These are phyloP conservation scores for Ambastaia sidthimunki DNA, from an alignment of 2,797 vertebrate species.

Conservation along the genomic window DNA sequence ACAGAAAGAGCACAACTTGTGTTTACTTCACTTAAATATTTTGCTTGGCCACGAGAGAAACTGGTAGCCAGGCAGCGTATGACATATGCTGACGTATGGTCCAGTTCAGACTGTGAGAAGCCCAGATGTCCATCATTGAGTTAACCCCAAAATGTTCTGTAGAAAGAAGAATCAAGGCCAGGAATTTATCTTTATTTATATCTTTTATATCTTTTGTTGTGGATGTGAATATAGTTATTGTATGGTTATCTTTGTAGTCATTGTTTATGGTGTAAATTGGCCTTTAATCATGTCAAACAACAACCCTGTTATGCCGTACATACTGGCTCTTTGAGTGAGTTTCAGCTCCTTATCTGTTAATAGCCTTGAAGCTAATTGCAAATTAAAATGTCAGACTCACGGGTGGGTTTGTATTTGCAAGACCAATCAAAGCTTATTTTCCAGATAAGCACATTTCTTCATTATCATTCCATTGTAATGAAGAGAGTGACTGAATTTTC, in stretches of 20 bases:
- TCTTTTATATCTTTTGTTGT: too few relatives aligned
- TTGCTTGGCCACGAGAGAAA: too few relatives aligned
- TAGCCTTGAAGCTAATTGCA: constrained; percentile 15
- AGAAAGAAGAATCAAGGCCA: not conserved
- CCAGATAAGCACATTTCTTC: not conserved
- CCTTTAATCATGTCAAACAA: not conserved
- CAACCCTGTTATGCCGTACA: not conserved
- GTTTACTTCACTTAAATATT: too few relatives aligned
- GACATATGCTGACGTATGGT: not conserved
- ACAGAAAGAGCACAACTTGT: too few relatives aligned
- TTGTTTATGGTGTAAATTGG: too few relatives aligned
- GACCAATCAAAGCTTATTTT: constrained; percentile 14
- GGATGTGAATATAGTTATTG: too few relatives aligned
- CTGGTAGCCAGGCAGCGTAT: too few relatives aligned
- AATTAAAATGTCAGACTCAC: constrained; percentile 27
- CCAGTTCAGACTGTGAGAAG: not conserved
- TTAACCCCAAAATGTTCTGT: not conserved
- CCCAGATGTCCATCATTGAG: not conserved
- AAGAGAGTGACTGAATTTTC: constrained; percentile 14
- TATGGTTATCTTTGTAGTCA: too few relatives aligned
- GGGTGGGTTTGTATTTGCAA: constrained; percentile 11
- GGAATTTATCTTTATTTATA: not conserved
- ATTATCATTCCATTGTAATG: not conserved
- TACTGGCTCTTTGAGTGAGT: not conserved
- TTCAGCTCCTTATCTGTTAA: not conserved